Conservation (phyloP, 2,888 invertebrate species). For the Melanargia galathea region DNA sequence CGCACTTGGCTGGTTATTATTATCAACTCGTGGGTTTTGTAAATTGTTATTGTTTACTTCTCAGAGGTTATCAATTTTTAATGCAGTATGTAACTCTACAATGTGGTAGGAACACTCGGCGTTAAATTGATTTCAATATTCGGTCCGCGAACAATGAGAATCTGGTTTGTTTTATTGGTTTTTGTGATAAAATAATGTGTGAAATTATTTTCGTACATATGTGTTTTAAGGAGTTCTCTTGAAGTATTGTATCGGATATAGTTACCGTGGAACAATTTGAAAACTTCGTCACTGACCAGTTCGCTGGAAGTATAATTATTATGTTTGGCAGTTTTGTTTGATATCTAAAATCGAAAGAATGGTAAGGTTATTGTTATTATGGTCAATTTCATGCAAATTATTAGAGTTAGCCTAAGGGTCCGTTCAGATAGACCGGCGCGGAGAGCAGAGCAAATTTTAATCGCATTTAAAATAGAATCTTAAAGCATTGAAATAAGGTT, state of each 20-base stretch:
- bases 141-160: background rate
- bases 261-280: background rate
- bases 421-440: no score
- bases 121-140: background rate
- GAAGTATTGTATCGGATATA: background rate
- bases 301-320: background rate
- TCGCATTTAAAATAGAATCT: no score
- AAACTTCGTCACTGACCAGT: background rate
- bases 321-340: background rate
- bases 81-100: background rate
- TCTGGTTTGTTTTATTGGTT: background rate
- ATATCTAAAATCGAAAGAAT: background rate
- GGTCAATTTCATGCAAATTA: no score
- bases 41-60: background rate
- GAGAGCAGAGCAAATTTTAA: no score
- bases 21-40: background rate
- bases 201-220: no score
- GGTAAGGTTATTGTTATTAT: background rate
- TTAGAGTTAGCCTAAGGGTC: no score
- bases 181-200: no score
- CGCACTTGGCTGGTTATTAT: background rate
- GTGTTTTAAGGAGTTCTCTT: no score
- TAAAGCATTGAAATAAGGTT: no score
- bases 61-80: conserved; percentile 5
- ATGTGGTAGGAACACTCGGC: background rate